phyloP scores from a whole-genome alignment of 2,888 invertebrate genomes.

The Leptinotarsa haldemani region DNA sequence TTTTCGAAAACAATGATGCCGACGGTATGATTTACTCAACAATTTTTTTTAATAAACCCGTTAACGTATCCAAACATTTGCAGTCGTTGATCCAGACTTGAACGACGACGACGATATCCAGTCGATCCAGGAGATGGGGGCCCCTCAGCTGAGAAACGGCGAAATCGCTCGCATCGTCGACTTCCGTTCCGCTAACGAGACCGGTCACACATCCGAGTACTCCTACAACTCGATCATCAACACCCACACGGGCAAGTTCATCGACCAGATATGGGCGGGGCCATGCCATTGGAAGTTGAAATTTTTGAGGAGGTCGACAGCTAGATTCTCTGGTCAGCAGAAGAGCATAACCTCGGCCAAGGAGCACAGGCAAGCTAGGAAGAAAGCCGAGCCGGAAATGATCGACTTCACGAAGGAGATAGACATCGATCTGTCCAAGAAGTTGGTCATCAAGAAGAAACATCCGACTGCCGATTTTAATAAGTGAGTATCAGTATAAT shows the following conservation, averaged over 20 bases:
- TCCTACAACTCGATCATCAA: conserved; percentile 74
- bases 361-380: conserved; percentile 37
- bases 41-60: not conserved
- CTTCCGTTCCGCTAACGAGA: conserved; percentile 55
- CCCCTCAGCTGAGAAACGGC: conserved; percentile 22
- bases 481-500: conserved; percentile 41
- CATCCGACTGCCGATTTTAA: conserved; percentile 32
- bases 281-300: conserved; percentile 85
- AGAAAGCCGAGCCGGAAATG: conserved; percentile 37
- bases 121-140: conserved; percentile 26
- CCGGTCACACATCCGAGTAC: conserved; percentile 73
- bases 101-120: conserved; percentile 29
- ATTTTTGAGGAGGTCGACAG: conserved; percentile 55
- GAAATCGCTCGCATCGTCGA: conserved; percentile 36
- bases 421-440: conserved; percentile 36
- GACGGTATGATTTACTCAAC: conserved; percentile 33
- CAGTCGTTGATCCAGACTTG: conserved; percentile 9
- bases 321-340: conserved; percentile 32
- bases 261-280: conserved; percentile 78
- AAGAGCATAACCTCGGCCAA: conserved; percentile 40
- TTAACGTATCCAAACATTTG: not conserved
- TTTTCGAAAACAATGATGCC: conserved; percentile 60
- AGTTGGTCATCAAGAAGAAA: conserved; percentile 41
- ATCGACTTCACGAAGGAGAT: conserved; percentile 35
- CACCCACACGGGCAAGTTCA: conserved; percentile 48